Evolutionary conservation across 2,797 vertebrate genomes (phyloP).

Genomic region (Potorous gilbertii): DNA sequence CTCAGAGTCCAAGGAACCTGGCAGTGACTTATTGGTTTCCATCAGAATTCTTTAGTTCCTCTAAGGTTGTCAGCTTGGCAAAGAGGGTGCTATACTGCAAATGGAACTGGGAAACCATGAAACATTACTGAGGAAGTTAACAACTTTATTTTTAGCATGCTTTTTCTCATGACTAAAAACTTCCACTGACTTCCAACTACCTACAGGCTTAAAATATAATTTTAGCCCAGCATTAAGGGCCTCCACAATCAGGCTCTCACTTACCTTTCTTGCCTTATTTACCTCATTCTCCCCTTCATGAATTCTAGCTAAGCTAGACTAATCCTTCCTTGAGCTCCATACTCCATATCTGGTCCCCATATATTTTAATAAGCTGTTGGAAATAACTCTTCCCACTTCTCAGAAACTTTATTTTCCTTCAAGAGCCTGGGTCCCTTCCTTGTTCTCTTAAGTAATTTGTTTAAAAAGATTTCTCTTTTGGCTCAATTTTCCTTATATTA

Average conservation of each 20-base stretch:
- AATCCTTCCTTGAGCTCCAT: neutral
- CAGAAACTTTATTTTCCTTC: neutral
- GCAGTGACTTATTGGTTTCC: slow-evolving; percentile 11
- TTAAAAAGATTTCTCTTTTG: neutral
- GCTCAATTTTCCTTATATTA: neutral
- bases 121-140: neutral
- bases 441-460: neutral
- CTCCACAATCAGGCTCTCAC: neutral
- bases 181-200: neutral
- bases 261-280: neutral
- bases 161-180: neutral
- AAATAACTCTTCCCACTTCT: neutral
- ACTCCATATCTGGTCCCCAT: neutral
- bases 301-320: neutral
- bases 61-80: neutral
- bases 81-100: neutral
- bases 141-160: neutral
- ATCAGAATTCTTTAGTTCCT: neutral
- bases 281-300: neutral
- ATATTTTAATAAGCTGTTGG: neutral
- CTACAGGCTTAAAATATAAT: neutral
- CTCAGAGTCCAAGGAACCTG: neutral
- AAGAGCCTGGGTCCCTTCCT: neutral
- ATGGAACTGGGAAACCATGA: neutral
- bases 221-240: neutral